Evolutionary conservation across 2,113 vertebrate species (phyloP), one percentile per base, ranked within the genome.

Genomic region (Centropus bengalensis): DNA sequence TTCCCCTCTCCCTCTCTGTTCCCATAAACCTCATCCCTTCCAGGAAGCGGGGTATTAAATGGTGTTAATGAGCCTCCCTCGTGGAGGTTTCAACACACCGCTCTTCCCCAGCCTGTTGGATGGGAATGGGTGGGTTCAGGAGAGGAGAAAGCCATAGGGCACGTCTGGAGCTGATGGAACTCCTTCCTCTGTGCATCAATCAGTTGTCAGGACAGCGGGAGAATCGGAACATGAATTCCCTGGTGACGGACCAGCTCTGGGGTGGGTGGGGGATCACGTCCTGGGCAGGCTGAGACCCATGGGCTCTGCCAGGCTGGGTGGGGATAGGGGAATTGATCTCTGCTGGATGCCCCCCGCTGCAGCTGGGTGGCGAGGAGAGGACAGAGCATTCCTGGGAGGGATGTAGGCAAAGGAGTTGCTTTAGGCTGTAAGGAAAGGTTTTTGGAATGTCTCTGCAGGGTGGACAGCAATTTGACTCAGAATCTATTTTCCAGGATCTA

Each of bases 121-220:
- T 88, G 87, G 87, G 90, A 94, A 86, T 22, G 68, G 87, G 58
- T 75, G 83, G 79, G 52, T 70, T 59, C 70, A 54, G 69, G 12
- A n/a, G 45, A 75, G 73, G 47, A 56, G 59, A 60, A n/a, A 47
- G 45, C 3, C 9, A 83, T 32, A 26, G 38, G 60, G 18, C 52
- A 60, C 6, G 19, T 64, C 93, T 14, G 62, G 58, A 67, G 52
- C 45, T 52, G 79, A 59, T 54, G 75, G 76, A 40, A 88, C 80
- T 93, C 88, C 89, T 96, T 93, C 90, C 90, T 86, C 40, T 23
- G 26, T 11, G 27, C 79, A 91, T 94, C 44, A n/a, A 90, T 91
- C 93, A 75, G 66, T 83, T 86, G 86, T 91, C 96, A 93, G 82
- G 59, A 42, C 60, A 30, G 45, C 1, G 27, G 58, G 84, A 63